Base-by-base conservation (phyloP, 1,140 invertebrate genomes). In the Aphaenogaster ashmeadi region DNA sequence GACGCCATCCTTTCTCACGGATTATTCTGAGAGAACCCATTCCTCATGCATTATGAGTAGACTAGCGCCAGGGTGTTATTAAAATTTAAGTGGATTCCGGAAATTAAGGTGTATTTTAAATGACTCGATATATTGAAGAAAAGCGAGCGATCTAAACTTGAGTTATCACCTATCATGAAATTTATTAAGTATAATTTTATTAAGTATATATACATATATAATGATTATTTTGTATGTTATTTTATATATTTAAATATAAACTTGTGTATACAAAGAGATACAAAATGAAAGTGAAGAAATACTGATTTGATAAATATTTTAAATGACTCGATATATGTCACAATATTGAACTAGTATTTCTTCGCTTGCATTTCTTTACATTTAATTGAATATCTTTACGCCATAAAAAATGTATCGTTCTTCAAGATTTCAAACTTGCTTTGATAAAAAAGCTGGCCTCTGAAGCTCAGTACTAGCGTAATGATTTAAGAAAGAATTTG, bases 1-100 rank as follows among this genome's bases (percentile, higher is more conserved):
- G 67, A 74, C 47, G 52, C 64, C 52, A 56, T 67, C 36, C 27
- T 77, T 47, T 83, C 69, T 86, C 54, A 38, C 75, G 69, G 56
- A 54, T 74, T 54, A 36, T 60, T 62, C 58, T 15, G 58, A 41
- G 44, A 71, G 38, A 88, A 54, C 36, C 69, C 52, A 56, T 69
- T 80, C 18, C 74, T 66, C 15, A 33, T 44, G 21, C 41, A 81
- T 56, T 60, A 81, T 27, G 15, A 81, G n/a, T 13, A 18, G 62
- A 38, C 21, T 13, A 44, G n/a, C 47, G 6, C 11, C 5, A 41
- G 13, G 1, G 18, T 3, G 33, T 56, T 54, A 66, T 86, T 64
- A 21, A 72, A 54, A 38, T 69, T 27, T 44, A 69, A 81, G 38
- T 33, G 6, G 21, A 56, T 81, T 71, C 38, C 21, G 21, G 47